These are phyloP conservation scores for Aromia moschata DNA, from an alignment of 2,888 invertebrate species.

Conservation along the genomic window DNA sequence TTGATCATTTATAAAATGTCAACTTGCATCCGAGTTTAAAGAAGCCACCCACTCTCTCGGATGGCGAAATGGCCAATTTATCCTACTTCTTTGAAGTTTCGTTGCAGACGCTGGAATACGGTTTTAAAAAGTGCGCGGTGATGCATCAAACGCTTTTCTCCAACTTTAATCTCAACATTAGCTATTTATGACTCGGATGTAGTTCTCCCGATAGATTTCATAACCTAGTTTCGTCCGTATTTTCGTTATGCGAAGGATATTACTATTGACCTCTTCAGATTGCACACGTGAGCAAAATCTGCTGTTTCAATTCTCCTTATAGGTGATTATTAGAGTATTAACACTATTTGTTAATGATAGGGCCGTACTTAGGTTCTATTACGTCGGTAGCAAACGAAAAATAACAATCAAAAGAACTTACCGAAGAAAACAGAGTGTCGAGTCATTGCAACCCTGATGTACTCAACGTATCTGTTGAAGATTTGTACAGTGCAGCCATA, in stretches of 20 bases:
- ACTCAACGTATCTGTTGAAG: no score
- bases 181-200: slow-evolving; percentile 14
- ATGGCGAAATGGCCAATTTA: neutral
- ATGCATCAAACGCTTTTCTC: slow-evolving; percentile 8
- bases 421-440: no score
- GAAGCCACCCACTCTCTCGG: neutral
- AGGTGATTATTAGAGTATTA: no score
- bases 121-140: slow-evolving; percentile 3
- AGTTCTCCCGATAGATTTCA: slow-evolving; percentile 12
- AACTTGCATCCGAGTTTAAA: neutral
- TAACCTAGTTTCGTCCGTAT: slow-evolving; percentile 6
- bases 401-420: no score
- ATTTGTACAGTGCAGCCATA: no score
- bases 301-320: no score
- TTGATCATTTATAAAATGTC: neutral
- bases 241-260: slow-evolving; percentile 9
- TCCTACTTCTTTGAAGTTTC: slow-evolving; percentile 6
- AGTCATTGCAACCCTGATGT: no score
- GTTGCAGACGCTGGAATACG: slow-evolving; percentile 6
- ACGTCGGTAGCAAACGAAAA: no score
- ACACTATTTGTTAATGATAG: no score
- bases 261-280: no score
- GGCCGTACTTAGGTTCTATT: no score
- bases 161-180: slow-evolving; percentile 9
- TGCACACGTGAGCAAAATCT: no score